Base-by-base conservation (phyloP, 1,140 invertebrate genomes). In the Lepidostoma basale region DNA sequence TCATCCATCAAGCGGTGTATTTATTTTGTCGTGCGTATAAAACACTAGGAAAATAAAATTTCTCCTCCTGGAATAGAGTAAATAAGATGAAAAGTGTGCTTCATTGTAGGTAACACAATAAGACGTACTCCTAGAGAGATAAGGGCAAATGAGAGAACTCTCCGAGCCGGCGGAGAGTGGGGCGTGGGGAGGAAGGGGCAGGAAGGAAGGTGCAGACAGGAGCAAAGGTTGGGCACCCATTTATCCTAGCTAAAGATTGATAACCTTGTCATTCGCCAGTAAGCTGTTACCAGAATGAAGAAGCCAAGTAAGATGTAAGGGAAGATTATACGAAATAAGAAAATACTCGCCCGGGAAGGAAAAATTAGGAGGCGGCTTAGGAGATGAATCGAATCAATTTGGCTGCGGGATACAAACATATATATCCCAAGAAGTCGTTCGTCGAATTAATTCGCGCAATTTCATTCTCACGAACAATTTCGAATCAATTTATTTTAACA, bases 251-350 rank as follows among this genome's bases (percentile, higher is more conserved):
- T 54, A 54, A 54, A 54, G 49, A 54, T 54, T 30, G 49, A 54
- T 54, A 54, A 54, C 49, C 49, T 28, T 54, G 49, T 54, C 49
- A 30, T 54, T 54, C 33, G 49, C 25, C 49, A 28, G 49, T 54
- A 54, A 54, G 49, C 49, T 28, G 49, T 16, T 54, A 54, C 49
- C 25, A 30, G 49, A 54, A 28, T 54, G 49, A 54, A 54, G 49
- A 54, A 54, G 49, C 49, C 25, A 28, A 54, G 49, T 25, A 52
- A 52, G 49, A 54, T 28, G 25, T 28, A 28, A 54, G 25, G 26
- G 49, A 54, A 54, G 25, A 54, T 54, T 54, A 30, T 30, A 54
- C 49, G 49, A 54, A 54, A 54, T 54, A 54, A 54, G 23, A 54
- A 54, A 30, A 54, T 28, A 28, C 49, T 54, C 23, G 49, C 49